These are phyloP conservation scores for Drosophila obscura DNA, from an alignment of 1,140 invertebrate genomes.

Conservation along the genomic window DNA sequence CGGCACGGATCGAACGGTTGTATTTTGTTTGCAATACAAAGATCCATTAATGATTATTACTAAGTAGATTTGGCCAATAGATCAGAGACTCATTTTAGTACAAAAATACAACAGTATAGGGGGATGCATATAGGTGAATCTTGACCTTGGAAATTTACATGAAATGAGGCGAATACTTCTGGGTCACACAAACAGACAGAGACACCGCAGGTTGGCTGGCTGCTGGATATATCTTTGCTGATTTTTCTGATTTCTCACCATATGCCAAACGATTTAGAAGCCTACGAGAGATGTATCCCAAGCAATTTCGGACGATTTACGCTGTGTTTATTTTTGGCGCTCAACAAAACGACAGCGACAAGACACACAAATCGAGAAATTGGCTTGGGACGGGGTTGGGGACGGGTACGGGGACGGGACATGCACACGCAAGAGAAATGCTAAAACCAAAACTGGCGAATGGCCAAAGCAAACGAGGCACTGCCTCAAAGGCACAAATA, in stretches of 20 bases:
- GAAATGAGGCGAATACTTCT: not conserved
- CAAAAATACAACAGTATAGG: no score
- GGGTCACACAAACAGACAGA: conserved; percentile 1
- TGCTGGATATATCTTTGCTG: no score
- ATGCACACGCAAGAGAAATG: not conserved
- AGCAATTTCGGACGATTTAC: conserved; percentile 9
- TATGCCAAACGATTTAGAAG: not conserved
- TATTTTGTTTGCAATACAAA: no score
- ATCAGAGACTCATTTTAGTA: no score
- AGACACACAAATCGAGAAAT: conserved; percentile 28
- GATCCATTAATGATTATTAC: no score
- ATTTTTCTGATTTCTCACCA: no score
- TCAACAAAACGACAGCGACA: conserved; percentile 25
- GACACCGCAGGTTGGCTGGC: no score
- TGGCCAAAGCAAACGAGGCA: conserved; percentile 37
- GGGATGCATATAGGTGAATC: no score
- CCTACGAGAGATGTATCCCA: not conserved
- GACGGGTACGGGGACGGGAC: not conserved
- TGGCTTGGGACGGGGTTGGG: no score
- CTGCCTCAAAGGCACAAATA: not conserved
- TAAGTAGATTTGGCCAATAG: no score
- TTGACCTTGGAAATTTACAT: conserved; percentile 1
- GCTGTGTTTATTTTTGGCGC: conserved; percentile 53
- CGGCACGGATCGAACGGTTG: no score
- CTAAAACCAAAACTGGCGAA: conserved; percentile 20